These are phyloP conservation scores for Leucoma salicis DNA, from an alignment of 2,888 invertebrate genomes.

Conservation along the genomic window DNA sequence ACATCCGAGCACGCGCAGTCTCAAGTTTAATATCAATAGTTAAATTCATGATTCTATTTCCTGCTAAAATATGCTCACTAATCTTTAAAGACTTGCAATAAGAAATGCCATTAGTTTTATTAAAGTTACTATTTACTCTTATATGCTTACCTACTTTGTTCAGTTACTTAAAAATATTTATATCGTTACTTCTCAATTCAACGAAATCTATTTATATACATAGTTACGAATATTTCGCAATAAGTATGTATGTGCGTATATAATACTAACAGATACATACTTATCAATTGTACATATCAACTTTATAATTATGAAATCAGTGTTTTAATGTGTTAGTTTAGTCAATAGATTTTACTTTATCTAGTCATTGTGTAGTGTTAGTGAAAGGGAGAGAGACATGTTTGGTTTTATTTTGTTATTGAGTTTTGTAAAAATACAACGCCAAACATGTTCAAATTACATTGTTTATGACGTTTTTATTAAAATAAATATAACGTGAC, in stretches of 20 bases:
- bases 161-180: constrained; percentile 11
- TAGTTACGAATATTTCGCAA: constrained; percentile 26
- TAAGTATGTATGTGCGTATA: constrained; percentile 22
- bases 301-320: constrained; percentile 32
- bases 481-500: too few relatives aligned
- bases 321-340: constrained; percentile 33
- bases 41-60: constrained; percentile 61
- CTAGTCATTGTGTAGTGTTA: constrained; percentile 49
- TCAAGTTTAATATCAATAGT: constrained; percentile 81
- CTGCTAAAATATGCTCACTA: constrained; percentile 64
- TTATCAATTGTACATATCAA: constrained; percentile 57
- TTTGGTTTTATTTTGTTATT: neutral
- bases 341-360: constrained; percentile 38
- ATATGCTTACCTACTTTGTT: constrained; percentile 27
- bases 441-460: neutral
- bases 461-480: too few relatives aligned
- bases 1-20: constrained; percentile 84
- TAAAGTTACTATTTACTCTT: constrained; percentile 31
- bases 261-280: constrained; percentile 20
- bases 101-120: constrained; percentile 43
- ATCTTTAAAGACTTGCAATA: constrained; percentile 45
- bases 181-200: constrained; percentile 38
- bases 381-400: neutral
- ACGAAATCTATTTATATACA: constrained; percentile 40
- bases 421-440: neutral